These are phyloP conservation scores for Epinephelus coioides DNA, from an alignment of 2,797 vertebrate genomes.

Conservation along the genomic window DNA sequence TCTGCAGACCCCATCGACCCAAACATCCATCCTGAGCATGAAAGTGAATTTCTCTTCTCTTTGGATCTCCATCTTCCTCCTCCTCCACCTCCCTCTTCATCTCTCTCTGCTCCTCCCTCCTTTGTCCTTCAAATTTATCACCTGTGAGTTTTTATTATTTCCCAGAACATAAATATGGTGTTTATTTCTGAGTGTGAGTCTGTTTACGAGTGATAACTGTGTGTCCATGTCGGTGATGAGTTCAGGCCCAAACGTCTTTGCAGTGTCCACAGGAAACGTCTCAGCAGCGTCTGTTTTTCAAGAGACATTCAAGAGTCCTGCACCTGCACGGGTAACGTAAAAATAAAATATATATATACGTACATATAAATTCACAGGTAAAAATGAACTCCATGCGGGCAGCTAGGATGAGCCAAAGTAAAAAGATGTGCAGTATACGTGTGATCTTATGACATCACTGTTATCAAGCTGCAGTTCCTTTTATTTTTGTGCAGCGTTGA, in stretches of 20 bases:
- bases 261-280: neutral
- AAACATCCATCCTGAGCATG: slow-evolving; percentile 43
- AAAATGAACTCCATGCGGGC: no score
- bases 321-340: no score
- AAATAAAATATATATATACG: no score
- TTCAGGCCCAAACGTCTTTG: neutral
- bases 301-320: neutral
- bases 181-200: neutral
- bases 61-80: neutral
- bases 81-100: slow-evolving; percentile 8
- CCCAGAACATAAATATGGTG: neutral
- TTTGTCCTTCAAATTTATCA: neutral
- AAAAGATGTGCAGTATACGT: no score
- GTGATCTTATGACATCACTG: no score
- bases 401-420: no score
- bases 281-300: neutral
- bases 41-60: slow-evolving; percentile 35
- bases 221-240: neutral
- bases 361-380: no score
- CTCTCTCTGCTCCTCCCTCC: neutral
- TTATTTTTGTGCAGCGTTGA: no score
- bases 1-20: slow-evolving; percentile 46
- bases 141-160: neutral
- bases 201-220: neutral
- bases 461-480: no score